phyloP scores from a whole-genome alignment of 2,888 invertebrate species.

The Branchipolynoe longqiensis region DNA sequence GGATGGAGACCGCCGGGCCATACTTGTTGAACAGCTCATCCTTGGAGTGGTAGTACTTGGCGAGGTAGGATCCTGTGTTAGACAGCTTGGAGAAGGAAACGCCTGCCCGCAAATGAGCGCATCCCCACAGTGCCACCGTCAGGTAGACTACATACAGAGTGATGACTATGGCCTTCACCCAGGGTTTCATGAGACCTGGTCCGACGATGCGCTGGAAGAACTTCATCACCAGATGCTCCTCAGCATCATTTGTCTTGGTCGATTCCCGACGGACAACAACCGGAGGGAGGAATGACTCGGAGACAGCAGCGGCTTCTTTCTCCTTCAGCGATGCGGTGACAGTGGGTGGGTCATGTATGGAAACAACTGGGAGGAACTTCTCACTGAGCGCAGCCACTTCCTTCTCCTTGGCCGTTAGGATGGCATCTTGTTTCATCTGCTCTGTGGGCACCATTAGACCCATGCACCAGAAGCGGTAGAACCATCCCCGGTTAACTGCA shows the following conservation, averaged over 20 bases:
- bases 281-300: constrained; percentile 49
- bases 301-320: constrained; percentile 37
- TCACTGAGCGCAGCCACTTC: constrained; percentile 14
- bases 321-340: constrained; percentile 33
- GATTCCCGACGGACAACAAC: constrained; percentile 6
- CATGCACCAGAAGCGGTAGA: constrained; percentile 39
- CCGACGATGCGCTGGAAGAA: constrained; percentile 60
- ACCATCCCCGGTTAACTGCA: constrained; percentile 40
- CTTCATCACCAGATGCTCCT: constrained; percentile 57
- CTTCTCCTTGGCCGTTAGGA: constrained; percentile 29
- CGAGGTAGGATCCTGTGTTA: constrained; percentile 55
- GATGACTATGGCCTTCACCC: constrained; percentile 48
- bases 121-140: constrained; percentile 58
- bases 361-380: constrained; percentile 36
- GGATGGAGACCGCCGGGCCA: constrained; percentile 48
- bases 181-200: constrained; percentile 55
- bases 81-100: constrained; percentile 59
- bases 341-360: constrained; percentile 29
- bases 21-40: constrained; percentile 59
- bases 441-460: constrained; percentile 24
- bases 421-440: neutral
- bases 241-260: constrained; percentile 11
- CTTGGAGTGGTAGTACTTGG: constrained; percentile 56
- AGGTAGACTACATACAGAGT: constrained; percentile 57
- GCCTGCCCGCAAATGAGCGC: constrained; percentile 53